These are phyloP conservation scores for Halictus rubicundus DNA, from an alignment of 1,140 invertebrate genomes.

Conservation along the genomic window DNA sequence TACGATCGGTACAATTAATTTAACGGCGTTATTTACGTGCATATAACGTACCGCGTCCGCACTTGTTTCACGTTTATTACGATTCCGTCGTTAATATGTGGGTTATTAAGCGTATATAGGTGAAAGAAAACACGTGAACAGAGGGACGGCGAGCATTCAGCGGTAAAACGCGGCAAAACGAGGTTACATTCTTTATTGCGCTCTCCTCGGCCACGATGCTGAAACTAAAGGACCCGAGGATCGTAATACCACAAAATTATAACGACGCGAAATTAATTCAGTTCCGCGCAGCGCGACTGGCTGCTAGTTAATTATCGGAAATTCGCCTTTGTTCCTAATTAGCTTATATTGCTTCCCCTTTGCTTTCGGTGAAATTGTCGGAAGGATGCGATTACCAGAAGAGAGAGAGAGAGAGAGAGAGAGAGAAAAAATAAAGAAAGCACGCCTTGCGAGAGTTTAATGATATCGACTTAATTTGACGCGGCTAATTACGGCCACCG, in stretches of 20 bases:
- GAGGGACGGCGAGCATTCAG: background rate
- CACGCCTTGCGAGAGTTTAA: background rate
- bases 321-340: conserved; percentile 15
- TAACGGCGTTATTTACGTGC: background rate
- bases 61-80: background rate
- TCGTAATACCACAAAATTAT: conserved; percentile 7
- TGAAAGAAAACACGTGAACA: background rate
- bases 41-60: background rate
- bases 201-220: background rate
- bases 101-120: background rate
- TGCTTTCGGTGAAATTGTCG: conserved; percentile 16
- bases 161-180: background rate
- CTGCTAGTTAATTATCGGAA: conserved; percentile 17
- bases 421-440: background rate
- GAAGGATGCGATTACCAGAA: conserved; percentile 1
- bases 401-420: too few species aligned
- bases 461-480: background rate
- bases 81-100: background rate
- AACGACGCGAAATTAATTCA: conserved; percentile 21
- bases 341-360: conserved; percentile 10
- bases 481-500: background rate
- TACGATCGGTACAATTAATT: background rate
- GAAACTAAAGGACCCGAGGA: background rate
- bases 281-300: background rate
- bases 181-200: background rate